Evolutionary conservation across 2,113 vertebrate genomes (phyloP).

Genomic region (Pelobates fuscus): DNA sequence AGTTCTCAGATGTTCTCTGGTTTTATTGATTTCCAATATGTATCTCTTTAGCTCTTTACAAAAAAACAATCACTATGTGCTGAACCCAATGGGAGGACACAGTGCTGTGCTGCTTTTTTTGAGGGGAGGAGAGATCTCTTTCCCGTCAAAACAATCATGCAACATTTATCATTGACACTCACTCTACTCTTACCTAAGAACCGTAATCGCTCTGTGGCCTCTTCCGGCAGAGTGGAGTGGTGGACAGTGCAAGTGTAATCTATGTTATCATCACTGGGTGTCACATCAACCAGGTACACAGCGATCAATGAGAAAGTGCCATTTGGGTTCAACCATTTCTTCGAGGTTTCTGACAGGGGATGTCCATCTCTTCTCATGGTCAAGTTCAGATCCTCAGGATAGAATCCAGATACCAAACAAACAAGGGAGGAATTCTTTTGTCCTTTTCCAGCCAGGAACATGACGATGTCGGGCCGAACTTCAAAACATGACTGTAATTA

Average conservation of each 20-base stretch:
- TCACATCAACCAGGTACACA: slow-evolving; percentile 1
- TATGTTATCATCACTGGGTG: neutral
- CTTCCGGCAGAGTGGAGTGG: slow-evolving; percentile 20
- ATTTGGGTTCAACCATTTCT: slow-evolving; percentile 31
- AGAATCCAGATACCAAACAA: slow-evolving; percentile 33
- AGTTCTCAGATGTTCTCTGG: no score
- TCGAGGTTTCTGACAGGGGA: slow-evolving; percentile 1
- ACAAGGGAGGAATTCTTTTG: slow-evolving; percentile 34
- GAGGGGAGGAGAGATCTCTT: no score
- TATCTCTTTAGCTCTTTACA: no score
- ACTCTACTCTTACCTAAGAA: slow-evolving; percentile 29
- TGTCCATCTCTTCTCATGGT: slow-evolving; percentile 21
- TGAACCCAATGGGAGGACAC: no score
- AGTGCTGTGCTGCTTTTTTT: no score
- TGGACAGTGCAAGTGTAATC: slow-evolving; percentile 26
- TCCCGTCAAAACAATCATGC: no score
- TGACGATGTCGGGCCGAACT: slow-evolving; percentile 26
- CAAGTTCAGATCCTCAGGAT: slow-evolving; percentile 34
- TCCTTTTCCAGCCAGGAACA: slow-evolving; percentile 16
- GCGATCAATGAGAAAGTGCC: slow-evolving; percentile 36
- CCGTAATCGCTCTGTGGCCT: slow-evolving; percentile 18
- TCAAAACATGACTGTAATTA: neutral
- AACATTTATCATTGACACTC: no score
- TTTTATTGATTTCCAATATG: no score
- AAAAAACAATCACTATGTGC: no score